Base-by-base conservation (phyloP, 2,113 vertebrate genomes). In the Poeciliopsis occidentalis region DNA sequence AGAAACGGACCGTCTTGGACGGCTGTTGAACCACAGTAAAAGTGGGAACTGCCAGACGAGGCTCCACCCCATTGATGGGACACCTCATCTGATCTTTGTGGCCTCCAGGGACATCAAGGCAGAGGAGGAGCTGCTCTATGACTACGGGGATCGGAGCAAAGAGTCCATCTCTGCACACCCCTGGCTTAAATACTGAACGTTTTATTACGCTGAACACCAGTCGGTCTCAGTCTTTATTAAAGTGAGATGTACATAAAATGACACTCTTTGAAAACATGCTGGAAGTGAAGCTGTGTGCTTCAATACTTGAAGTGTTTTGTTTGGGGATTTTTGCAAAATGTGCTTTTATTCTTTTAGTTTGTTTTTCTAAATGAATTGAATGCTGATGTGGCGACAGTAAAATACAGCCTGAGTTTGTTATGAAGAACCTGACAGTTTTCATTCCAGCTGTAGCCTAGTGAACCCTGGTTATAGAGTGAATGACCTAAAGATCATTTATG, bases 21-120 rank as follows among this genome's bases (percentile, higher is more conserved):
- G 98, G 54, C 93, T 99, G 54, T 94, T 99, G 71, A 99, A 98
- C 79, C 98, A 99, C 94, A 98, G 98, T 87, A 98, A 99, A 85
- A 95, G 84, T 31, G 98, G 97, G 61, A 99, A 98, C 86, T 98
- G 97, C 85, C 97, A 98, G 39, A 98, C 97, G 2, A 96, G 95
- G 67, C 95, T 99, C 19, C 98, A 99, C n/a, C 93, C 94, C 85
- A 94, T 99, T 0, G 92, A 95, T 0, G 96, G 95, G 8, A 91
- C 90, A 54, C 98, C 98, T 78, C 97, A 98, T 89, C 96, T 99
- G 85, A 97, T 99, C 84, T 85, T 99, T 75, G 94, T 99, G 19
- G 96, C 98, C 6, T 95, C 97, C 72, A 95, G 94, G 47, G 96
- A 98, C 94, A 96, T 99, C 64, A 47, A 87, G 57, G 92, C 91